Conservation (phyloP, 2,797 vertebrate species). For the Poecilia wingei region DNA sequence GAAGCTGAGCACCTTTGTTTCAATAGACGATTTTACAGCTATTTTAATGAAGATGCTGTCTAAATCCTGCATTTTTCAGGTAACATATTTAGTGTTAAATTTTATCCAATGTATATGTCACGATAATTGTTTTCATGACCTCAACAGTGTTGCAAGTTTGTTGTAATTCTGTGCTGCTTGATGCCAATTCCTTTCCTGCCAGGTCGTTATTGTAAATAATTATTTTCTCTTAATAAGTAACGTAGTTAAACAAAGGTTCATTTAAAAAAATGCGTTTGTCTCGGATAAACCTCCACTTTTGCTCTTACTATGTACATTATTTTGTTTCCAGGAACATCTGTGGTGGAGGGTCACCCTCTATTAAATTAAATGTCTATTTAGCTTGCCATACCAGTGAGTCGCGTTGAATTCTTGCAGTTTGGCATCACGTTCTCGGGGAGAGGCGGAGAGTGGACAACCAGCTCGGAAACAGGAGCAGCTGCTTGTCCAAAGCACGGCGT, state of each 20-base stretch:
- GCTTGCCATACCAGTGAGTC: constrained; percentile 39
- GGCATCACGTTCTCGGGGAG: constrained; percentile 61
- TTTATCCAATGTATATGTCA: too few species aligned
- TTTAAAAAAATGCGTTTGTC: not conserved
- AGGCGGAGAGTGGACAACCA: constrained; percentile 48
- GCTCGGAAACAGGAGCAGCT: constrained; percentile 42
- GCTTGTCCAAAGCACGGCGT: not conserved
- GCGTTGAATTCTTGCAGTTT: constrained; percentile 51
- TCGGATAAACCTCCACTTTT: not conserved
- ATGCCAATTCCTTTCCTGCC: too few species aligned
- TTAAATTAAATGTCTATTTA: not conserved
- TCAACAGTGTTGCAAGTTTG: too few species aligned
- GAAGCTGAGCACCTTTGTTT: too few species aligned
- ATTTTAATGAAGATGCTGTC: too few species aligned
- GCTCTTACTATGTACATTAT: not conserved
- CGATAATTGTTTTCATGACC: too few species aligned
- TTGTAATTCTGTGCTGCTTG: too few species aligned
- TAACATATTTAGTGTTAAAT: too few species aligned
- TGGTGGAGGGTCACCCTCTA: not conserved
- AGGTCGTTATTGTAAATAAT: too few species aligned
- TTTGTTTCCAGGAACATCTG: not conserved
- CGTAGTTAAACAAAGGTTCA: not conserved
- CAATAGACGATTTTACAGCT: too few species aligned
- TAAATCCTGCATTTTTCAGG: too few species aligned
- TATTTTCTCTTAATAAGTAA: too few species aligned